These are phyloP conservation scores for Anneissia japonica DNA, from an alignment of 35 echinoderm and acorn worm genomes.

Conservation along the genomic window DNA sequence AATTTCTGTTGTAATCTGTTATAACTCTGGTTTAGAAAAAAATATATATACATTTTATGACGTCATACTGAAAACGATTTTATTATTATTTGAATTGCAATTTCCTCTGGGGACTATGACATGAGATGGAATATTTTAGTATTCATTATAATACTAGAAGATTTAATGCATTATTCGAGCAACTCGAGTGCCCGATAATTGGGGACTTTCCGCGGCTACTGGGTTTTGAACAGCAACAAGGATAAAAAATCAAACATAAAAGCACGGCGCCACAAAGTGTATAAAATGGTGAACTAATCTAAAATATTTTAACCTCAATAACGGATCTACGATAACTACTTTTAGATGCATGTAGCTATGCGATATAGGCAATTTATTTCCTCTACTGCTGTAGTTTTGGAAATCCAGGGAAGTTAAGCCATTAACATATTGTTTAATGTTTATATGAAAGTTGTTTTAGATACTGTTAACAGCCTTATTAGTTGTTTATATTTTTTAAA, in stretches of 20 bases:
- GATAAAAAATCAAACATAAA: background rate
- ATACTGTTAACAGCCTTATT: no score
- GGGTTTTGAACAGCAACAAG: no score
- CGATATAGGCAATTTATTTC: background rate
- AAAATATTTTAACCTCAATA: background rate
- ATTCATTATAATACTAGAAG: background rate
- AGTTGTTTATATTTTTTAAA: no score
- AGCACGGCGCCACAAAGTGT: background rate
- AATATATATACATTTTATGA: background rate
- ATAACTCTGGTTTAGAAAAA: background rate
- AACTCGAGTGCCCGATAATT: no score
- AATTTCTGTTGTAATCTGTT: no score
- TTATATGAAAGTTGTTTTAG: no score
- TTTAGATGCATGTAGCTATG: background rate
- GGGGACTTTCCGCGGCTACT: no score
- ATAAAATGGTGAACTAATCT: background rate
- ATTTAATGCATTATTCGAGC: background rate
- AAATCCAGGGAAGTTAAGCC: background rate
- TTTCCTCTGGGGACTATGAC: background rate
- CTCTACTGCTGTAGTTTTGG: background rate
- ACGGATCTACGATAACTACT: background rate
- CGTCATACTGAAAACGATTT: background rate
- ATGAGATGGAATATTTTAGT: background rate
- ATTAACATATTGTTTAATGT: no score
- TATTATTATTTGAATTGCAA: background rate